Conservation (phyloP, 2,113 vertebrate species). For the Turdus rufiventris region DNA sequence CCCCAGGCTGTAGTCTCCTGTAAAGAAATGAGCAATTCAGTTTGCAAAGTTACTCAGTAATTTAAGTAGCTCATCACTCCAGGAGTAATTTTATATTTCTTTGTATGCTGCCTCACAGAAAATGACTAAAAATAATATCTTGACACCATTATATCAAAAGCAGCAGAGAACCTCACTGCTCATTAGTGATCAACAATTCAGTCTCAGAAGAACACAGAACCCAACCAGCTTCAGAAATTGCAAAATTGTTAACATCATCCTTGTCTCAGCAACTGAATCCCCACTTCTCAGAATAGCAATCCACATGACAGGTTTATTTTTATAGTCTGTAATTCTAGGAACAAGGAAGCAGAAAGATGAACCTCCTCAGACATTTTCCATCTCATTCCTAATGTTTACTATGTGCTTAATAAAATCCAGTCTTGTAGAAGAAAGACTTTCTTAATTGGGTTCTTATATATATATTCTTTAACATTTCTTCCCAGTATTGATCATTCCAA, state of each 20-base stretch:
- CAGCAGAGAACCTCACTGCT: neutral
- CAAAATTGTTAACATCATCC: slow-evolving; percentile 26
- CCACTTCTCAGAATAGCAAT: slow-evolving; percentile 46
- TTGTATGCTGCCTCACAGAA: neutral
- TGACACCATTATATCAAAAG: slow-evolving; percentile 46
- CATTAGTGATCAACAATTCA: neutral
- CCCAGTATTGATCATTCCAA: neutral
- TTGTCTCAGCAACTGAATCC: slow-evolving; percentile 47
- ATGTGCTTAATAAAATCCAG: neutral
- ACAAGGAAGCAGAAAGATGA: slow-evolving; percentile 41
- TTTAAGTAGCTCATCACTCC: neutral
- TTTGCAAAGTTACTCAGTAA: neutral
- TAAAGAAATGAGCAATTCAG: neutral
- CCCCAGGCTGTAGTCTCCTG: neutral
- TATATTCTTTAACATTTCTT: neutral
- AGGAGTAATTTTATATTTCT: neutral
- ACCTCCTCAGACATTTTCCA: slow-evolving; percentile 28
- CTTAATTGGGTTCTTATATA: neutral
- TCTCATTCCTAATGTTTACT: slow-evolving; percentile 27
- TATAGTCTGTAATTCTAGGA: slow-evolving; percentile 57
- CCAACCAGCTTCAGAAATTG: neutral
- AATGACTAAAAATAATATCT: slow-evolving; percentile 19
- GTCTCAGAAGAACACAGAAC: slow-evolving; percentile 11
- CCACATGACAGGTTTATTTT: slow-evolving; percentile 64
- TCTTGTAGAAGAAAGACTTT: neutral